phyloP scores from a whole-genome alignment of 2,113 vertebrate species.

The Siphamia tubifer region DNA sequence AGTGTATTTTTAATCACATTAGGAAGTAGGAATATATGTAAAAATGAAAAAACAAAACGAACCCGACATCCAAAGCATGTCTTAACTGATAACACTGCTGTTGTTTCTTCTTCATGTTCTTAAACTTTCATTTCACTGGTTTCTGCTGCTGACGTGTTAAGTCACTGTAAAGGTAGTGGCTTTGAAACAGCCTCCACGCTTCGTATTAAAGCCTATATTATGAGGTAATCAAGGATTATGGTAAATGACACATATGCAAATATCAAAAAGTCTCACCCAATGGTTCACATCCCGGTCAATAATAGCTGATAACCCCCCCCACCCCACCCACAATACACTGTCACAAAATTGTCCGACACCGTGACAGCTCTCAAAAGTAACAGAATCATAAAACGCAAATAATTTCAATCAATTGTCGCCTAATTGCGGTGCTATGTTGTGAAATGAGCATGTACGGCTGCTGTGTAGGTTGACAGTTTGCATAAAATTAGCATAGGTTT shows the following conservation, averaged over 20 bases:
- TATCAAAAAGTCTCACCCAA: conserved; percentile 42
- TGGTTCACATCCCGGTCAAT: conserved; percentile 70
- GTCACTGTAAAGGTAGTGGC: conserved; percentile 62
- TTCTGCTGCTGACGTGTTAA: conserved; percentile 62
- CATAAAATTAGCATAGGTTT: conserved; percentile 75
- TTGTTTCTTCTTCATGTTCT: conserved; percentile 62
- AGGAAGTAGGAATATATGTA: too few relatives aligned
- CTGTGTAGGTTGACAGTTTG: conserved; percentile 71
- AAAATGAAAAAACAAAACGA: too few relatives aligned
- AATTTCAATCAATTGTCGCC: conserved; percentile 75
- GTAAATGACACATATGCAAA: conserved; percentile 76
- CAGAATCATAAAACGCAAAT: conserved; percentile 71
- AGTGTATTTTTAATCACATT: too few relatives aligned
- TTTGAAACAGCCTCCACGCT: conserved; percentile 46
- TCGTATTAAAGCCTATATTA: conserved; percentile 78
- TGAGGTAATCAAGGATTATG: conserved; percentile 73
- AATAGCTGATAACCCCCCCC: conserved; percentile 67
- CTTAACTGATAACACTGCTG: conserved; percentile 73
- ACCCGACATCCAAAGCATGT: conserved; percentile 68
- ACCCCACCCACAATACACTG: conserved; percentile 59
- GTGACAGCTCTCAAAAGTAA: conserved; percentile 66
- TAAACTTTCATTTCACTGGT: conserved; percentile 68
- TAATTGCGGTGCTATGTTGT: conserved; percentile 69
- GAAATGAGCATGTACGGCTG: conserved; percentile 55
- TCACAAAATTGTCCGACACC: conserved; percentile 45